These are phyloP conservation scores for Diplolepis rosae DNA, from an alignment of 2,888 invertebrate species.

Conservation along the genomic window DNA sequence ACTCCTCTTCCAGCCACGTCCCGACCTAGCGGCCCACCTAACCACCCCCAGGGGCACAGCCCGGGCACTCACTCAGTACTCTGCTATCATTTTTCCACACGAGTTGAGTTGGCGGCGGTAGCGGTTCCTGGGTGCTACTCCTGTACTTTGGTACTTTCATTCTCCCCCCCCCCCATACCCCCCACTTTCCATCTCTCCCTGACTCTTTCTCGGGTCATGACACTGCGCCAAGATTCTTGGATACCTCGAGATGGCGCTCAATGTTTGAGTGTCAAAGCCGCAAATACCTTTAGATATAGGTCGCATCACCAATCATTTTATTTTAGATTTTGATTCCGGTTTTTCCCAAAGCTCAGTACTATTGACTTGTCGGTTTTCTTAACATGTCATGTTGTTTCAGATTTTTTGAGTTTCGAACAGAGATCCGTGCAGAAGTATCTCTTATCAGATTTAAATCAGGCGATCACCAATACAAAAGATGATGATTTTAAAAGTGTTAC, in stretches of 20 bases:
- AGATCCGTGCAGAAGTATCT: no score
- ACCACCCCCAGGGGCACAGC: constrained; percentile 40
- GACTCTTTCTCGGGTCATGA: constrained; percentile 47
- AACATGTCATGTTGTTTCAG: no score
- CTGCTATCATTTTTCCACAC: constrained; percentile 78
- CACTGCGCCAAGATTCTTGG: constrained; percentile 40
- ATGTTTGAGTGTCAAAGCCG: constrained; percentile 14
- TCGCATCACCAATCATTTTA: neutral
- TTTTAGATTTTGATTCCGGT: neutral
- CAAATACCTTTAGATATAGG: neutral
- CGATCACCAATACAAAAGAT: no score
- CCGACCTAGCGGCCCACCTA: constrained; percentile 40
- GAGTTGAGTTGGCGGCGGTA: constrained; percentile 60
- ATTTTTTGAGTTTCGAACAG: no score
- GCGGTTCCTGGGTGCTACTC: constrained; percentile 39
- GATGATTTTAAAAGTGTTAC: no score
- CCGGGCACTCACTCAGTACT: constrained; percentile 41
- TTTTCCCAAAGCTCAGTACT: no score
- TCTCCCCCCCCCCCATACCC: no score
- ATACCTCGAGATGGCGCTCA: constrained; percentile 19
- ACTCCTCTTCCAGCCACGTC: constrained; percentile 35
- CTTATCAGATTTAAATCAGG: no score
- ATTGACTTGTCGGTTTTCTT: no score
- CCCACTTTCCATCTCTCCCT: no score
- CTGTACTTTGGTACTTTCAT: constrained; percentile 42